Evolutionary conservation across 2,113 vertebrate species (phyloP), one percentile per base, ranked within the genome.

Genomic region (Nibea albiflora): DNA sequence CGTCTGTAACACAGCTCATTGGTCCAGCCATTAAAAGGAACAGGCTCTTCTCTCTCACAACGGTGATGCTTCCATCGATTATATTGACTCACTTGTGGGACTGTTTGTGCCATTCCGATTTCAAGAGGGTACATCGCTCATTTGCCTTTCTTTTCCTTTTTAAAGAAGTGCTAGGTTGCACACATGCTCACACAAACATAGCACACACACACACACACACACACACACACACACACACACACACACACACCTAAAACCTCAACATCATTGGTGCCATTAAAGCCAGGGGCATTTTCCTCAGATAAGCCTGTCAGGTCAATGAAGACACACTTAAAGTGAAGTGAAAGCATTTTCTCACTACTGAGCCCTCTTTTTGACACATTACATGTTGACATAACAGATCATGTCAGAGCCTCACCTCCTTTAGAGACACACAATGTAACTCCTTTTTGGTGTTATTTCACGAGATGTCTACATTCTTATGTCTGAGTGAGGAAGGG

Each of bases 1-100:
- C 81, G 83, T 83, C 47, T 73, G 71, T 76, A 85, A 75, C 71
- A 86, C 78, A 92, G 81, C 83, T 82, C 85, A 81, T 85, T 87
- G 78, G 73, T n/a, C 68, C 17, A 42, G 39, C 78, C 76, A 85
- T 89, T 86, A 92, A 69, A 80, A 39, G 73, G 56, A 88, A 62
- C 64, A 81, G 53, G 10, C 70, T 72, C 50, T 72, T 61, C 68
- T 81, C 76, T 57, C 26, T 57, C 79, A 79, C 83, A 81, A 71
- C 68, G 79, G 63, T 58, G 78, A 77, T 81, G 68, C 64, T 35
- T 73, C 63, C 78, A 78, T 89, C 89, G 87, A 86, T 86, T 85
- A 73, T 86, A 88, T 64, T 60, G 74, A 82, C 77, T 80, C 85
- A 77, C 73, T 85, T 46, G 49, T 9, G 87, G 81, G 49, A 75